These are phyloP conservation scores for Andrena praecox DNA, from an alignment of 2,888 invertebrate genomes.

Conservation along the genomic window DNA sequence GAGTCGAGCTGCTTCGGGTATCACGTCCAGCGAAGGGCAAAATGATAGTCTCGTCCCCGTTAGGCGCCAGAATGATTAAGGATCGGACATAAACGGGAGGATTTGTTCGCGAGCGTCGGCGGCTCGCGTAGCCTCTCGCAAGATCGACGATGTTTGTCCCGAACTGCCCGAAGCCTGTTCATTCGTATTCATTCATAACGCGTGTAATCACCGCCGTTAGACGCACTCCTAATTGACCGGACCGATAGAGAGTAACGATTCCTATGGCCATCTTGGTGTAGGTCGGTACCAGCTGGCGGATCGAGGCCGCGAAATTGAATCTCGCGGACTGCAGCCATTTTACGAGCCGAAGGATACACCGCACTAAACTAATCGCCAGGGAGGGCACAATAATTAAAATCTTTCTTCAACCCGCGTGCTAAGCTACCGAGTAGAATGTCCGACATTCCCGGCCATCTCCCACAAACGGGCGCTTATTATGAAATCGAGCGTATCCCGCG, in stretches of 20 bases:
- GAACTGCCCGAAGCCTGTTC: constrained; percentile 25
- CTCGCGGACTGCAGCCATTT: too few relatives aligned
- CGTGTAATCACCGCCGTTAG: constrained; percentile 47
- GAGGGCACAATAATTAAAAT: too few relatives aligned
- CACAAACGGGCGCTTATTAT: too few relatives aligned
- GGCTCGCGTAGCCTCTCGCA: background rate
- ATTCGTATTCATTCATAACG: constrained; percentile 41
- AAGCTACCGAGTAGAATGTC: too few relatives aligned
- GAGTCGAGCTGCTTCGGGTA: background rate
- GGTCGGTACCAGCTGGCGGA: too few relatives aligned
- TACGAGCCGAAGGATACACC: too few relatives aligned
- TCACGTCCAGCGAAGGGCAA: constrained; percentile 9
- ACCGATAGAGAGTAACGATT: constrained; percentile 43
- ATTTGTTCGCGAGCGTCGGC: constrained; percentile 34
- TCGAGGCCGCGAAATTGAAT: too few relatives aligned
- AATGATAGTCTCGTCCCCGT: constrained; percentile 45
- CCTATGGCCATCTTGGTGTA: background rate
- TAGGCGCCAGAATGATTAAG: constrained; percentile 55
- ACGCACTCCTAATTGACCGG: constrained; percentile 41
- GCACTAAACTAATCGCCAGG: too few relatives aligned
- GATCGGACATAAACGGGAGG: constrained; percentile 35
- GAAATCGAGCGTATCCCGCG: too few relatives aligned
- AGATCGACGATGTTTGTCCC: constrained; percentile 53
- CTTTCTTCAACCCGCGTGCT: too few relatives aligned
- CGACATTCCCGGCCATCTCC: too few relatives aligned